Conservation (phyloP, 2,797 vertebrate genomes). For the Enteromius argenteus region DNA sequence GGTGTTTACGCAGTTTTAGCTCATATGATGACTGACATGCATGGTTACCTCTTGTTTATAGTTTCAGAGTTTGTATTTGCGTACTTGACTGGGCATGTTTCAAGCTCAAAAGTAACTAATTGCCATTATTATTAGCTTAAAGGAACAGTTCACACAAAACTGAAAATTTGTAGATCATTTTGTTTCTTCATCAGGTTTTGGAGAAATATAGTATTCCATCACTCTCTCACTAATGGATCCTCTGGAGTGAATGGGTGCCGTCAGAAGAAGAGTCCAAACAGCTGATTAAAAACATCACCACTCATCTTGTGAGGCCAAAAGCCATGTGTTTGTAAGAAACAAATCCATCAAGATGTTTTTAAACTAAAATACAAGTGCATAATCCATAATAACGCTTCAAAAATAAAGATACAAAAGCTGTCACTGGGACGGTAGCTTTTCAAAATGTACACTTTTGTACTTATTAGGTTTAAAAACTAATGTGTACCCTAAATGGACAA, state of each 20-base stretch:
- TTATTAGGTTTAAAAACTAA: too few species aligned
- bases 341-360: neutral
- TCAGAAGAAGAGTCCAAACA: neutral
- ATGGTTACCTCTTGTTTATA: neutral
- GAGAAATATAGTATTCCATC: neutral
- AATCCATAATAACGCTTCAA: neutral
- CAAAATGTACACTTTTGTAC: too few species aligned
- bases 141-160: neutral
- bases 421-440: too few species aligned
- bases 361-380: neutral
- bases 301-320: neutral
- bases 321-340: neutral
- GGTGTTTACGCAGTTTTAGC: constrained; percentile 36
- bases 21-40: constrained; percentile 29
- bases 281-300: neutral
- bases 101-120: neutral
- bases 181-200: neutral
- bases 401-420: too few species aligned
- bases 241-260: neutral
- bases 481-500: too few species aligned
- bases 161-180: neutral
- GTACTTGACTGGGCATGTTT: neutral
- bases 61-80: neutral
- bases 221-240: neutral
- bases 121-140: neutral